Base-by-base conservation (phyloP, 2,888 invertebrate genomes). In the Drosophila fungiperda region DNA sequence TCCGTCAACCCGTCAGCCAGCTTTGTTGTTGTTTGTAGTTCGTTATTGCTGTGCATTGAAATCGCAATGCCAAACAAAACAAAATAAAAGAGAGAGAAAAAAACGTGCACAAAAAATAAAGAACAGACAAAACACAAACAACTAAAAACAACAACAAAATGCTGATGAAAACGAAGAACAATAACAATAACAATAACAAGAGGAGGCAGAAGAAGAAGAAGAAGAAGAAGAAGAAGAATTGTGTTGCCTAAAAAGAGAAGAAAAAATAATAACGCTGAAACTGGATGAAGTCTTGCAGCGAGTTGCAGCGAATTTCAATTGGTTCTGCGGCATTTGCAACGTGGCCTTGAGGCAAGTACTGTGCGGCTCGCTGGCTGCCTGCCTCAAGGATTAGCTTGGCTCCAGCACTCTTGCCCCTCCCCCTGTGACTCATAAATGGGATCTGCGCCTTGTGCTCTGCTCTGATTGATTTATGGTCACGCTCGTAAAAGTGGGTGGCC, bases 381-480 rank as follows among this genome's bases (percentile, higher is more conserved):
- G 73, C 60, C 63, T 67, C 55, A 63, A 79, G 78, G 78, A 79
- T 78, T 79, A 78, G 62, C 26, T 36, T 32, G 15, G 26, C 59
- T n/a, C 9, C 60, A 71, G 63, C 61, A 54, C 29, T 11, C 2
- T 26, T 5, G 0, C 29, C 5, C 29, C 6, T 29, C 6, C 6
- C 29, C 5, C 6, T 6, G 29, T 72, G 50, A 52, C 60, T 62
- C 73, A 81, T 86, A 81, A 78, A 73, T 49, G 76, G 74, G 66
- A 75, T 76, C 58, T 81, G 78, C 54, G 73, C 69, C 65, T 68
- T 58, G 67, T 60, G 67, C 42, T 59, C 49, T 62, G 59, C 80
- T 73, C 87, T 90, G 89, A 89, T 89, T 89, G 89, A 89, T 90
- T 90, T 89, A 89, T 89, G 90, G 75, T 59, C 74, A 74, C 45